Evolutionary conservation across 2,797 vertebrate genomes (phyloP), one percentile per base, ranked within the genome.

Genomic region (Ptychobarbus kaznakovi): DNA sequence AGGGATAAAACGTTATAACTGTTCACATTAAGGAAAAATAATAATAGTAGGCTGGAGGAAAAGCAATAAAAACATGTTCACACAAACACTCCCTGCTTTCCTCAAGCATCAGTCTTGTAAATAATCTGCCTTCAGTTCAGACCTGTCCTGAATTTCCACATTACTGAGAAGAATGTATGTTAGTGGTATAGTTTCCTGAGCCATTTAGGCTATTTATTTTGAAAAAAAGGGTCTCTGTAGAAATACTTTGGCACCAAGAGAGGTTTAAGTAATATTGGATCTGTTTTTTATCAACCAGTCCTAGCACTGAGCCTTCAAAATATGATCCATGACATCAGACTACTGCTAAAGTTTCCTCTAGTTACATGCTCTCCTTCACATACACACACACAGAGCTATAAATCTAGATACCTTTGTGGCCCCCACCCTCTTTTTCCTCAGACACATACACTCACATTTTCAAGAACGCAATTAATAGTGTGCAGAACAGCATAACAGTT

Each of bases 261-360:
- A 18, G 38, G 49, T 72, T 78, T 69, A 84, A 66, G 83, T 78
- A 58, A 53, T 56, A 65, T 66, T 63, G 77, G 42, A 66, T 84
- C 69, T 72, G 58, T 75, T 83, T 49, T 76, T 61, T 66, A 51
- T 80, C 80, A 86, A 87, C 65, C 22, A 53, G 75, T 28, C 35
- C 28, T 80, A 78, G 61, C 10, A 40, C 78, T 49, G 72, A 80
- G 83, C 49, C 25, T 68, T 66, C 79, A 86, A 82, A 87, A 89
- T 87, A 89, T 83, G 77, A 81, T 85, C 77, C 66, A 87, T 84
- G 88, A 83, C 77, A 83, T 87, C 86, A 89, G 78, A 70, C 77
- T 49, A 51, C 72, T 70, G 40, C 76, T 76, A 77, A 81, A 61
- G 82, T 70, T 84, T 80, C 82, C 53, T 73, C 22, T 58, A 81